Evolutionary conservation across 2,888 invertebrate genomes (phyloP).

Genomic region (Dasysyrphus albostriatus): DNA sequence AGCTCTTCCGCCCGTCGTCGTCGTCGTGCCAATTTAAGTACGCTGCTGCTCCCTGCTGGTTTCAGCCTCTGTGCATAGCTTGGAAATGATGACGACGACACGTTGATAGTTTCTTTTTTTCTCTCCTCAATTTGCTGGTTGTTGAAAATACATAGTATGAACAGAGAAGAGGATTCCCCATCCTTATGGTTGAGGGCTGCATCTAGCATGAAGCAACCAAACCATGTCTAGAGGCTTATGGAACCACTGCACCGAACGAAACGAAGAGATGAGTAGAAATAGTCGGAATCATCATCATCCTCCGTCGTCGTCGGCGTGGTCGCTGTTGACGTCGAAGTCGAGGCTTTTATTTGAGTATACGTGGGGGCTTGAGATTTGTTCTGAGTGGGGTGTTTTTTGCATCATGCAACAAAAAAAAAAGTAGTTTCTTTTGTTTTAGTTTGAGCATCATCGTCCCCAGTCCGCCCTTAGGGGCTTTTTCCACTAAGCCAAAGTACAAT

Average conservation of each 20-base stretch:
- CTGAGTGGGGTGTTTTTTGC: slow-evolving; percentile 19
- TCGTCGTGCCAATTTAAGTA: slow-evolving; percentile 54
- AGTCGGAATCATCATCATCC: slow-evolving; percentile 20
- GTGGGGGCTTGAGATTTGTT: slow-evolving; percentile 36
- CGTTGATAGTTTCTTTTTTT: slow-evolving; percentile 46
- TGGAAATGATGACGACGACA: slow-evolving; percentile 56
- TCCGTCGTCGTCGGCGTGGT: slow-evolving; percentile 7
- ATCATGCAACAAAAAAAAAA: background rate
- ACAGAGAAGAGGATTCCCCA: slow-evolving; percentile 50
- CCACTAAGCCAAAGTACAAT: slow-evolving; percentile 57
- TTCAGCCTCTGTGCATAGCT: slow-evolving; percentile 29
- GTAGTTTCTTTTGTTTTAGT: slow-evolving; percentile 69
- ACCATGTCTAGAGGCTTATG: slow-evolving; percentile 59
- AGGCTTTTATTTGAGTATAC: slow-evolving; percentile 47
- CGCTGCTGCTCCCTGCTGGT: slow-evolving; percentile 21
- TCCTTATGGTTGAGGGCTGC: slow-evolving; percentile 23
- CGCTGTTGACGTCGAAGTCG: slow-evolving; percentile 30
- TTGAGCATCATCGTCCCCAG: slow-evolving; percentile 56
- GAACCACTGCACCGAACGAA: slow-evolving; percentile 31
- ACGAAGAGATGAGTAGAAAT: slow-evolving; percentile 15
- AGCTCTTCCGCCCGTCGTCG: slow-evolving; percentile 43
- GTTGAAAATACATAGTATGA: slow-evolving; percentile 8
- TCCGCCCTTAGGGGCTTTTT: slow-evolving; percentile 67
- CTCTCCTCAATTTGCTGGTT: slow-evolving; percentile 28
- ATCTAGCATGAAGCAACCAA: slow-evolving; percentile 19